Evolutionary conservation across 2,113 vertebrate species (phyloP), one percentile per base, ranked within the genome.

Genomic region (Origma solitaria): DNA sequence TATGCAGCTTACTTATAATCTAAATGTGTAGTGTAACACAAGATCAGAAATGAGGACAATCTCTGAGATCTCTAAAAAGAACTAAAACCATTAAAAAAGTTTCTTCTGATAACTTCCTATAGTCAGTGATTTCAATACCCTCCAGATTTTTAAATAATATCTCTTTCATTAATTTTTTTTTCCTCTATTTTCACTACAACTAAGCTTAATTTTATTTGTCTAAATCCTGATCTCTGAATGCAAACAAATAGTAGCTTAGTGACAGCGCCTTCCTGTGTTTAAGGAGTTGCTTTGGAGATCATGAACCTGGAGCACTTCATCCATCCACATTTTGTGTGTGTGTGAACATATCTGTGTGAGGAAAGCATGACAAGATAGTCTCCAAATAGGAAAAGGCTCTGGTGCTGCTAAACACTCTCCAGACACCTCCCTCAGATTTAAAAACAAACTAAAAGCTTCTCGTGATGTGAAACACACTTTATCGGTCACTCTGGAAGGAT

Each of bases 221-320:
- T 73, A 70, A 80, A 90, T 70, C 60, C 42, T 65, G 33, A 35
- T 50, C 7, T 82, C 42, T 51, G 35, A 42, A n/a, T 40, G 49
- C 65, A 80, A 51, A 27, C 13, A 50, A 30, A 44, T 25, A 31
- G 44, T 31, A 77, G 42, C 35, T 91, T 50, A 49, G 31, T 33
- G 68, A 47, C 16, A 88, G 19, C 60, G 10, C 27, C 88, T 86
- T 76, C 6, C 31, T 25, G 30, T 22, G 49, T 42, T 75, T 73
- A 83, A 73, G 9, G 7, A 16, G 28, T 47, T 35, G 22, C 24
- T 70, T 78, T 80, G 73, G 38, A 35, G 58, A 68, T 90, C 8
- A 4, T 14, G 27, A 81, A 49, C 15, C 17, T 20, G 13, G 18
- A 49, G 40, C 0, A 0, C n/a, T 83, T 87, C 18, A 25, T 56